Base-by-base conservation (phyloP, 1,140 invertebrate species). In the Macrocentrus cingulum region DNA sequence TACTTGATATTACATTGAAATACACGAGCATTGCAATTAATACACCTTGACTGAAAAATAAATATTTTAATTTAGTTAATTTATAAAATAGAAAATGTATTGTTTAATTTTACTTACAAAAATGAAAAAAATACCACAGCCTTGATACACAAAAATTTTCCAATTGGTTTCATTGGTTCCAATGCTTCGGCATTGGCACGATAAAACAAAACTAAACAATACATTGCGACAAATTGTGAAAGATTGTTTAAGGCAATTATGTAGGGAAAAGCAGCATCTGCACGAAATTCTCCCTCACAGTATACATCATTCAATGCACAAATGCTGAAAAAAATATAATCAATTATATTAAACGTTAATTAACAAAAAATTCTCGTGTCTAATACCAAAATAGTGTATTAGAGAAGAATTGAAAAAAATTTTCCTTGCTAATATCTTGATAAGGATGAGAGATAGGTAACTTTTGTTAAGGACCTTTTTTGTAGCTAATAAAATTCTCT, bases 91-190 rank as follows among this genome's bases (percentile, higher is more conserved):
- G n/a, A n/a, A n/a, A n/a, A n/a, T n/a, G 44, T 41, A 50, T 53
- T 60, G 54, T 32, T 29, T 13, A 37, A 49, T 41, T 50, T 54
- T 53, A 88, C 92, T 90, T 87, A 97, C 94, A 97, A 97, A 80
- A 98, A 98, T 52, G 95, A 97, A 69, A 97, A 94, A 81, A 98
- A 98, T 9, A 98, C 93, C 52, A 98, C 95, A 68, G 93, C 91
- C 84, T 98, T 98, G 59, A 98, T 97, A 75, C 95, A 98, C n/a
- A 98, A 81, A 81, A 98, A 98, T 80, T 98, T 98, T 55, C 91
- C 90, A 63, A 98, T 84, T 5, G 95, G 95, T 69, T 90, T 90
- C 88, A 98, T 95, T 13, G 94, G 94, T 63, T 87, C 85, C 4
- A 98, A 77, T 77, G 96, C 92, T 61, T 88, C 84, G 66, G 86